Base-by-base conservation (phyloP, 2,113 vertebrate species). In the Gasterosteus aculeatus region DNA sequence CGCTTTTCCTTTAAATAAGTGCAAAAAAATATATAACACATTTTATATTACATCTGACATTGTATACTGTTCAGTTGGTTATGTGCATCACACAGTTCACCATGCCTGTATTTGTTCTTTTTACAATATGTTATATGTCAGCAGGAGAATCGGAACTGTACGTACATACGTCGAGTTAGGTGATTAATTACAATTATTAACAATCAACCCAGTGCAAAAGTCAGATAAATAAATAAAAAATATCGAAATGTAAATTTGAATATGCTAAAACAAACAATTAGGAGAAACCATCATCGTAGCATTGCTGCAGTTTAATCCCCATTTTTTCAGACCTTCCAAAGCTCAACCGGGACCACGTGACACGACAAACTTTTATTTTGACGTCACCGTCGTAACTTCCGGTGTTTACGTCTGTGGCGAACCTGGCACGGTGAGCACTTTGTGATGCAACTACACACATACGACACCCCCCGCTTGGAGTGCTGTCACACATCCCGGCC, bases 321-420 rank as follows among this genome's bases (percentile, higher is more conserved):
- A 47, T n/a, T 7, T 10, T 41, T 6, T 46, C 2, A n/a, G 22
- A 10, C 5, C 59, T 2, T 56, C 29, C 2, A 54, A 29, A 54
- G 14, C 31, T 49, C 2, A 22, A 8, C 10, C n/a, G 9, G 8
- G 3, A 39, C 53, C 35, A 60, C 22, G 18, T 35, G 15, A 9
- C 16, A 35, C 2, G n/a, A 4, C 7, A 8, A 29, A 10, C 46
- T 78, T 76, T 88, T 90, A 87, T 74, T 91, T 78, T 88, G 75
- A 82, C 74, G 44, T 15, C 5, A 9, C 12, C 0, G 9, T 11
- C 4, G 8, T 7, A 12, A 53, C 47, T 86, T 82, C 87, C 85
- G 78, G 46, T 46, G 15, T 41, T 0, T 0, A 3, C 35, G 2
- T 35, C 10, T 39, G 1, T 16, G 33, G 3, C 3, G 7, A 14